Evolutionary conservation across 2,113 vertebrate genomes (phyloP).

Genomic region (Hydropotes inermis): DNA sequence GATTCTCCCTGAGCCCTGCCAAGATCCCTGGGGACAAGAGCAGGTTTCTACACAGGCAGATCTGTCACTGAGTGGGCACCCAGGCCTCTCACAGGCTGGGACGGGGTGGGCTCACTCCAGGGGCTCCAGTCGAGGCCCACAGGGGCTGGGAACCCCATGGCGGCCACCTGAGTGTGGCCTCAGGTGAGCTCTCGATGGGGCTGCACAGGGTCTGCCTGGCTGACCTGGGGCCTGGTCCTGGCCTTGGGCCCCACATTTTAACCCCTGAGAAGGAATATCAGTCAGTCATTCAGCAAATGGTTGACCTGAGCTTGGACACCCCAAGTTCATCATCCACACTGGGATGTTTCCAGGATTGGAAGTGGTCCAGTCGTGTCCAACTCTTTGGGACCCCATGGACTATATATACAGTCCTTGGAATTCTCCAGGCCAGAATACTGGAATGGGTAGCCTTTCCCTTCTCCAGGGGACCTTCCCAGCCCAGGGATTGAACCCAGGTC

Average conservation of each 20-base stretch:
- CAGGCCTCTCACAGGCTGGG: background rate
- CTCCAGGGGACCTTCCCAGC: too few species aligned
- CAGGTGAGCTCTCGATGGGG: background rate
- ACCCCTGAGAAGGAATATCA: background rate
- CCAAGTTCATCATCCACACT: background rate
- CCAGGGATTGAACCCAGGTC: too few species aligned
- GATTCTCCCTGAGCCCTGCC: background rate
- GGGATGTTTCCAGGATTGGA: background rate
- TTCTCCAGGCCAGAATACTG: background rate
- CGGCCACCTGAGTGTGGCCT: background rate
- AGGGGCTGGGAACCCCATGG: background rate
- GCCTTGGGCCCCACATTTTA: background rate
- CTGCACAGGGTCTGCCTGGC: background rate
- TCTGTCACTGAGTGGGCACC: background rate
- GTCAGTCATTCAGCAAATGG: background rate
- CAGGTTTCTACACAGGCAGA: rapidly evolving
- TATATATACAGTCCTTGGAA: background rate
- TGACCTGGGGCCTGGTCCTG: background rate
- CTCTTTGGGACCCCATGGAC: background rate
- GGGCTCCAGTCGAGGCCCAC: background rate
- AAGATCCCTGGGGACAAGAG: background rate
- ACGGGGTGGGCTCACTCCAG: background rate
- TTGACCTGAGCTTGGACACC: background rate
- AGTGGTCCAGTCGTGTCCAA: rapidly evolving
- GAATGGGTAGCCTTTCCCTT: too few species aligned